These are phyloP conservation scores for Kryptolebias marmoratus DNA, from an alignment of 2,113 vertebrate genomes.

Conservation along the genomic window DNA sequence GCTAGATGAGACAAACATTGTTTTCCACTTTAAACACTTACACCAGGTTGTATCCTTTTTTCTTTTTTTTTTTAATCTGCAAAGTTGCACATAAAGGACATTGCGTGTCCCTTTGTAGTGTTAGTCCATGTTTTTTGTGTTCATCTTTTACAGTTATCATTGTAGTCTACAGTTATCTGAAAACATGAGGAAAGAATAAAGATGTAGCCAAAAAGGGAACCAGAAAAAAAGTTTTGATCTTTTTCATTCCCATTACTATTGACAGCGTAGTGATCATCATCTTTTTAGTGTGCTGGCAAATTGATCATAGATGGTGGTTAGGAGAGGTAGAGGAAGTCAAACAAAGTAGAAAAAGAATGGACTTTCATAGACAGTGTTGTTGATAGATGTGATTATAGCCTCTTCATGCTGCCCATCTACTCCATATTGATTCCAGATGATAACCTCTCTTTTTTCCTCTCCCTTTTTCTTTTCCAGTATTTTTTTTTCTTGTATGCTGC, in stretches of 20 bases:
- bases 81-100: not conserved
- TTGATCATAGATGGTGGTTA: constrained; percentile 55
- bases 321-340: constrained; percentile 42
- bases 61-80: not conserved
- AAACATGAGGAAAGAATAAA: constrained; percentile 22
- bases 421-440: constrained; percentile 78
- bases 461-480: constrained; percentile 9
- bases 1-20: not conserved
- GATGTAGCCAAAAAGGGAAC: constrained; percentile 6
- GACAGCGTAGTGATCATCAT: constrained; percentile 48
- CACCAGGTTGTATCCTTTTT: not conserved
- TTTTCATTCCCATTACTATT: constrained; percentile 28
- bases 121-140: not conserved
- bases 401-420: constrained; percentile 62
- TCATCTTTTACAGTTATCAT: not conserved
- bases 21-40: too few species aligned
- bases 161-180: constrained; percentile 14
- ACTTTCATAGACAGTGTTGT: constrained; percentile 64
- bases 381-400: constrained; percentile 73
- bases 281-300: constrained; percentile 57
- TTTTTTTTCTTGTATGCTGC: constrained; percentile 33
- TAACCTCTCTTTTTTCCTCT: constrained; percentile 46
- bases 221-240: constrained; percentile 35
- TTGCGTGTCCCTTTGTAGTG: not conserved
- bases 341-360: constrained; percentile 45